phyloP scores from a whole-genome alignment of 1,140 invertebrate species.

The Saccostrea glomerata region DNA sequence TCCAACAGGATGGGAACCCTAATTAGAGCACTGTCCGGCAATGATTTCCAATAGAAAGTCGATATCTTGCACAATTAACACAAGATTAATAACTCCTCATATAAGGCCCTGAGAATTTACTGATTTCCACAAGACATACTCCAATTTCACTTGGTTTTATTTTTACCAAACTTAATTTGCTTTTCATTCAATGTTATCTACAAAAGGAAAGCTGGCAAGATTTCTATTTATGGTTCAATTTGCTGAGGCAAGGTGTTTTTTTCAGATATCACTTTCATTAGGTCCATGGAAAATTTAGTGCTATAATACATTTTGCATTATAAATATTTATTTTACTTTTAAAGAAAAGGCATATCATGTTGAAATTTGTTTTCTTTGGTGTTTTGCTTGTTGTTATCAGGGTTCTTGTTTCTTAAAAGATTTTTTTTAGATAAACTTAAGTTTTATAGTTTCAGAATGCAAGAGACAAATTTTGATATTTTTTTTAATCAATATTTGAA shows the following conservation, averaged over 20 bases:
- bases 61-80: neutral
- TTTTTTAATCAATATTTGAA: too few species aligned
- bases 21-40: neutral
- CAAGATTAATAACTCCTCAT: neutral
- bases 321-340: too few species aligned
- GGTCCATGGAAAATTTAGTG: too few species aligned
- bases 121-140: neutral
- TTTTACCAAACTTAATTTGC: neutral
- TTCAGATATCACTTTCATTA: neutral
- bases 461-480: too few species aligned
- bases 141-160: neutral
- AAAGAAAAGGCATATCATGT: too few species aligned
- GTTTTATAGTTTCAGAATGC: too few species aligned
- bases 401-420: too few species aligned
- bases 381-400: too few species aligned
- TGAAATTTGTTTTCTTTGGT: too few species aligned
- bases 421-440: too few species aligned
- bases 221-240: neutral
- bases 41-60: slow-evolving; percentile 30
- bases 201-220: neutral
- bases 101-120: neutral
- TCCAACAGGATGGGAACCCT: neutral
- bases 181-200: neutral
- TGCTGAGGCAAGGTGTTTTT: neutral
- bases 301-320: too few species aligned